phyloP scores from a whole-genome alignment of 2,888 invertebrate species.

The Orchesella flavescens region DNA sequence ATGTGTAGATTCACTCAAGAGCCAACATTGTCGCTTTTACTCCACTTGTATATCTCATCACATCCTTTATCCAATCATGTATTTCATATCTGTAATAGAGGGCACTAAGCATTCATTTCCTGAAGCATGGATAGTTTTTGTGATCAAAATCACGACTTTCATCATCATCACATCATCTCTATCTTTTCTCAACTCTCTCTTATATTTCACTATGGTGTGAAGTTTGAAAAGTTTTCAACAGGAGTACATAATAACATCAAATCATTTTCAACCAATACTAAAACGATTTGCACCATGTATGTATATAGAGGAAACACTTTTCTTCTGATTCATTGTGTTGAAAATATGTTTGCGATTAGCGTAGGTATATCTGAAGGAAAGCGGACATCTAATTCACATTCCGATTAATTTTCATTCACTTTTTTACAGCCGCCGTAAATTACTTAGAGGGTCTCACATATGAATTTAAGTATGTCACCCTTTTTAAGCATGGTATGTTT shows the following conservation, averaged over 20 bases:
- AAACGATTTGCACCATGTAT: not conserved
- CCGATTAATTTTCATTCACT: no score
- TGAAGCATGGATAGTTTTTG: not conserved
- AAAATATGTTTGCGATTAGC: no score
- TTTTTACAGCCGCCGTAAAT: no score
- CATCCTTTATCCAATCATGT: no score
- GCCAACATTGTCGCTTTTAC: not conserved
- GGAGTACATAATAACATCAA: conserved; percentile 6
- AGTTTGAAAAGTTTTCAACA: conserved; percentile 9
- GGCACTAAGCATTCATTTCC: no score
- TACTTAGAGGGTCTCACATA: not conserved
- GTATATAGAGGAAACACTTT: no score
- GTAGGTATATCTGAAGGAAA: no score
- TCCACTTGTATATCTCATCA: no score
- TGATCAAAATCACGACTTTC: conserved; percentile 26
- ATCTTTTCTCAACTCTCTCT: not conserved
- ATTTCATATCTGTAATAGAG: no score
- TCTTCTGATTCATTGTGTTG: no score
- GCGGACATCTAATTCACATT: no score
- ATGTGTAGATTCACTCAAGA: conserved; percentile 16
- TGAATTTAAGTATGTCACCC: not conserved
- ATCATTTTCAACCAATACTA: conserved; percentile 7
- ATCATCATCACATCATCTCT: not conserved
- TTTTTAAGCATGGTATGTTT: no score
- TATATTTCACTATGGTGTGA: not conserved